These are phyloP conservation scores for Lepidurus apus DNA, from an alignment of 1,140 invertebrate genomes.

Conservation along the genomic window DNA sequence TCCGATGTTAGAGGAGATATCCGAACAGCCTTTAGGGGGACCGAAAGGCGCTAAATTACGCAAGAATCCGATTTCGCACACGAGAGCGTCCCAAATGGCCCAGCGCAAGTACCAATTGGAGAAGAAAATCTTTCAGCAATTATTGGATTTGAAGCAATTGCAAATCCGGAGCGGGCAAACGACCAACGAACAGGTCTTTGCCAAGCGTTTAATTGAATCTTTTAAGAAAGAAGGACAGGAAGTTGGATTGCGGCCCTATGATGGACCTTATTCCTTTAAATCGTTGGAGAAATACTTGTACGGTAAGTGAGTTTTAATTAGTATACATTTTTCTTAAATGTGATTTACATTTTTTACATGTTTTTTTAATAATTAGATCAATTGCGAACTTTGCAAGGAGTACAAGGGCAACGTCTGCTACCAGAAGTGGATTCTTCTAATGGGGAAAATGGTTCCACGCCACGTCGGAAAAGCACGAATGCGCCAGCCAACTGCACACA, in stretches of 20 bases:
- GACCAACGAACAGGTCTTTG: conserved; percentile 74
- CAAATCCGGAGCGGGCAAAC: conserved; percentile 83
- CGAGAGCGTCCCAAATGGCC: background rate
- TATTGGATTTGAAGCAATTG: conserved; percentile 83
- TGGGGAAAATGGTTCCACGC: conserved; percentile 40
- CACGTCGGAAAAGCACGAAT: conserved; percentile 36
- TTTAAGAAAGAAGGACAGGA: conserved; percentile 69
- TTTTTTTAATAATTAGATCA: conserved; percentile 52
- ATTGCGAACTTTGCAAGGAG: conserved; percentile 66
- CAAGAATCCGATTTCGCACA: background rate
- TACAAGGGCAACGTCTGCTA: conserved; percentile 51
- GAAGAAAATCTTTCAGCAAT: conserved; percentile 86
- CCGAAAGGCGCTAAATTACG: background rate
- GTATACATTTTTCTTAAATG: conserved; percentile 3
- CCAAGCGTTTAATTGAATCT: conserved; percentile 73
- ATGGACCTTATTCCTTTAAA: conserved; percentile 68
- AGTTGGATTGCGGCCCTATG: conserved; percentile 64
- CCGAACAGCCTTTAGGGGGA: background rate
- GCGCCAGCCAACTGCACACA: conserved; percentile 46
- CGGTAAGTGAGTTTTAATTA: conserved; percentile 48
- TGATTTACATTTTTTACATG: background rate
- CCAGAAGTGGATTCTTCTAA: conserved; percentile 40
- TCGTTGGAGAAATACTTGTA: conserved; percentile 89
- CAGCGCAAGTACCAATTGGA: conserved; percentile 75
- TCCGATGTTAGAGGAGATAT: conserved; percentile 24